A percentile compares a stretch with the other conserved stretches of the same genome.
phyloP scores from a whole-genome alignment of 2,113 vertebrate genomes.

The Miniopterus natalensis region DNA sequence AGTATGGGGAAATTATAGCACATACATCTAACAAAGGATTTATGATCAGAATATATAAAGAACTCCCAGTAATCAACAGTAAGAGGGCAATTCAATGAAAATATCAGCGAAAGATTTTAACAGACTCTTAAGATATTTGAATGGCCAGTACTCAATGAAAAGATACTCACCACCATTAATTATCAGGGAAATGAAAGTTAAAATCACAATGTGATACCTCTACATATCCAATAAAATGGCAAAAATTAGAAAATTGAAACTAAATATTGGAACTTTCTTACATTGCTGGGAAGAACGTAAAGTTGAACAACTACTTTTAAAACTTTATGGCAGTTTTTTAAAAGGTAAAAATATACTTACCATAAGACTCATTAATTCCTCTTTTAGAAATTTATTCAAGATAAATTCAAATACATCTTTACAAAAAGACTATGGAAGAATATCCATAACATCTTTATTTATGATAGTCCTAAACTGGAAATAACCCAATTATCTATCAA shows the following conservation, averaged over 20 bases:
- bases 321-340: neutral
- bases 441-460: neutral
- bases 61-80: neutral
- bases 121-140: neutral
- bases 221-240: neutral
- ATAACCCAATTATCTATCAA: neutral
- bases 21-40: neutral
- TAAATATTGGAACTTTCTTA: neutral
- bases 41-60: neutral
- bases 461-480: neutral
- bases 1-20: neutral
- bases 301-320: neutral
- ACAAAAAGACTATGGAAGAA: neutral
- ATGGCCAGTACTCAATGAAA: neutral
- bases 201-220: neutral
- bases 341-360: neutral
- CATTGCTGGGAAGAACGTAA: neutral
- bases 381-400: neutral
- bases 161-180: neutral
- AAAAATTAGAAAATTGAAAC: neutral
- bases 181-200: neutral
- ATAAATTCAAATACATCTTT: neutral
- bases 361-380: neutral
- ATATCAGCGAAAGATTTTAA: slow-evolving; percentile 6
- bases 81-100: neutral